These are phyloP conservation scores for Mastomys coucha DNA, from an alignment of 2,113 vertebrate genomes.

Conservation along the genomic window DNA sequence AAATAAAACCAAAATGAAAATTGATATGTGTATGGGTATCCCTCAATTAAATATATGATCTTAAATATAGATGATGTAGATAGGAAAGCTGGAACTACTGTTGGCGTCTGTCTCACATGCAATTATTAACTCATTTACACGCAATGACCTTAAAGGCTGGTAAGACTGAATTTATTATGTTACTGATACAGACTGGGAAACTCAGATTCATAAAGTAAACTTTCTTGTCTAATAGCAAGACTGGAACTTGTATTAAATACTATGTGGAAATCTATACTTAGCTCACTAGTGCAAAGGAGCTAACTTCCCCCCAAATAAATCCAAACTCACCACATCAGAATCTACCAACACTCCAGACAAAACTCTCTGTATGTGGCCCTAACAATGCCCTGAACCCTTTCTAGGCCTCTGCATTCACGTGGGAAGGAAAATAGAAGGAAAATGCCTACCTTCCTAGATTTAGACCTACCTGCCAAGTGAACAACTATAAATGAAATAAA, in stretches of 20 bases:
- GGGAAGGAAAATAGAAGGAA: neutral
- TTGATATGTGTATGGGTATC: neutral
- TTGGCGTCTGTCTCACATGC: neutral
- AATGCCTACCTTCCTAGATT: neutral
- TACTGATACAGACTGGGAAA: slow-evolving; percentile 48
- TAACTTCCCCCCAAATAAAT: neutral
- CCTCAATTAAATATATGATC: neutral
- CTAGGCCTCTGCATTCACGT: neutral
- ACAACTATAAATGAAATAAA: neutral
- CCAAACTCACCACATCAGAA: neutral
- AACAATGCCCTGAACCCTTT: neutral
- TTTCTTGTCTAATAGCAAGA: neutral
- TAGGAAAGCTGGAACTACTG: neutral
- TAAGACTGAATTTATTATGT: neutral
- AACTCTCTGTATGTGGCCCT: neutral
- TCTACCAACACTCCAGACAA: neutral
- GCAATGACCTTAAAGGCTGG: neutral
- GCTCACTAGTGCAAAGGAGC: neutral
- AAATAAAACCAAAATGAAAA: neutral
- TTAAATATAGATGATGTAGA: neutral
- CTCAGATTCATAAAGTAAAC: neutral
- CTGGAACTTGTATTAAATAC: neutral
- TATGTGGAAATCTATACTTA: neutral
- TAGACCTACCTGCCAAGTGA: neutral
- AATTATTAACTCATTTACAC: neutral